Base-by-base conservation (phyloP, 2,113 vertebrate species). In the Onychostoma macrolepis region DNA sequence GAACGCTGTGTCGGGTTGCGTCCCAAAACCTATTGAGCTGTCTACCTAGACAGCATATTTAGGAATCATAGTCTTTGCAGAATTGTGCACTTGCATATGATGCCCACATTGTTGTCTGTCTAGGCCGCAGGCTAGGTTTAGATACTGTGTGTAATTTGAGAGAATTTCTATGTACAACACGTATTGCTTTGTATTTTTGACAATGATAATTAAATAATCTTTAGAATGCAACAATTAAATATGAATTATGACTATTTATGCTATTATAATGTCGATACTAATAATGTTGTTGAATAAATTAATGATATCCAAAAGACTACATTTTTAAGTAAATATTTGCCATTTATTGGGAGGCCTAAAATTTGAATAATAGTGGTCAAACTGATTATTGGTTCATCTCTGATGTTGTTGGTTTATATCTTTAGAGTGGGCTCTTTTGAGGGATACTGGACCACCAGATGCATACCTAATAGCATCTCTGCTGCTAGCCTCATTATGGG, bases 391-490 rank as follows among this genome's bases (percentile, higher is more conserved):
- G 41, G 5, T 33, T 13, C 0, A 36, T 43, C 41, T 26, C 61
- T 48, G 2, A 30, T 80, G 19, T 67, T 81, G 7, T 76, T 11
- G 56, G 6, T 83, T 41, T 86, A 6, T 74, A 6, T 80, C 11
- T 41, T 24, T 72, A 83, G 56, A 21, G 71, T 24, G 81, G 75
- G 65, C 30, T 79, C 48, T 48, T 53, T 71, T 26, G 28, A 76
- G 36, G n/a, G 24, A 41, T 78, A 43, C 36, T 24, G 74, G 28
- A 84, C 61, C 43, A 26, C 19, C 83, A 83, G 85, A 91, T 93
- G 92, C 87, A 75, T 85, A 78, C 79, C 81, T 91, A 79, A 88
- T 53, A 53, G 50, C 50, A 89, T 84, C 83, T 58, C 67, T 53
- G 36, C 56, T 48, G 24, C 15, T 50, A 61, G 53, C 81, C 82